Evolutionary conservation across 2,888 invertebrate species (phyloP).

Genomic region (Argyra leucocephala): DNA sequence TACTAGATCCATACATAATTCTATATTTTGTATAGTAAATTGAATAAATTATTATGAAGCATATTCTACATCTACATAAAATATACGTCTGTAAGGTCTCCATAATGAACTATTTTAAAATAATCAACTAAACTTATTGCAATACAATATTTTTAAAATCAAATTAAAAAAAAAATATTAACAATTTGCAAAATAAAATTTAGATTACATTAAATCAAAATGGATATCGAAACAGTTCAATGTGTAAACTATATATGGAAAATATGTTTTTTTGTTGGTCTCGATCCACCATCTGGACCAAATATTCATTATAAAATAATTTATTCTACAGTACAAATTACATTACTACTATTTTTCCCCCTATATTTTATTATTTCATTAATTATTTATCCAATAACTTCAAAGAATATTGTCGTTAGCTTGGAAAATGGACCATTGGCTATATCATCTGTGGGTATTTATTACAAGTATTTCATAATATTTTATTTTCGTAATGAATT

Average conservation of each 20-base stretch:
- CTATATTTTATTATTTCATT: not conserved
- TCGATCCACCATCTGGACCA: not conserved
- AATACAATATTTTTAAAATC: too few species aligned
- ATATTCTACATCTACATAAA: too few species aligned
- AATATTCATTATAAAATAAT: not conserved
- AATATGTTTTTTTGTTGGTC: not conserved
- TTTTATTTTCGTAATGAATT: not conserved
- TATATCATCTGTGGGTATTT: not conserved
- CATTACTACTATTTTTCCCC: not conserved
- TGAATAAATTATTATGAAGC: too few species aligned
- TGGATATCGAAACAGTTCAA: not conserved
- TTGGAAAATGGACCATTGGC: not conserved
- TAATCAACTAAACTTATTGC: too few species aligned
- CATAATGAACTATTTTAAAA: too few species aligned
- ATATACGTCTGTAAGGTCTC: too few species aligned
- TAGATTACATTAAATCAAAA: too few species aligned
- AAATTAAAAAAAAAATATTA: too few species aligned
- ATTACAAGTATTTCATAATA: not conserved
- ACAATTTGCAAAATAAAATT: too few species aligned
- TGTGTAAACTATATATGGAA: not conserved
- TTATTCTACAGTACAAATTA: not conserved
- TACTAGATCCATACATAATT: too few species aligned
- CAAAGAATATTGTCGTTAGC: not conserved
- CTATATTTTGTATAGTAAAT: too few species aligned
- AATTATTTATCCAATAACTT: not conserved